These are phyloP conservation scores for Globodera rostochiensis DNA, from an alignment of 1,140 invertebrate genomes.

Conservation along the genomic window DNA sequence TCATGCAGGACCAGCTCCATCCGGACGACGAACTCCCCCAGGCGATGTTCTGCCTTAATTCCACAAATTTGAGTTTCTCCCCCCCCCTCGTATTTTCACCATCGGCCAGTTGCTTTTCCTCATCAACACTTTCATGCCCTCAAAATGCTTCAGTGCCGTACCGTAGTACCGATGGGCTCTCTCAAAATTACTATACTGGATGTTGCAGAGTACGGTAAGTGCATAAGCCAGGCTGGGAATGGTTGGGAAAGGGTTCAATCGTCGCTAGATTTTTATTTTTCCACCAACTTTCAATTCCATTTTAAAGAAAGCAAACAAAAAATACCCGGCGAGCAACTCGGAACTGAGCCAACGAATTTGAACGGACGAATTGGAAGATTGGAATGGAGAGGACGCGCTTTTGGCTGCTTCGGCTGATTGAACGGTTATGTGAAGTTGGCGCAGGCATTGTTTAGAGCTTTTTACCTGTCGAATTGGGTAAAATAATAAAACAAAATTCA, in stretches of 20 bases:
- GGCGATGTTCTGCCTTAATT: constrained; percentile 2
- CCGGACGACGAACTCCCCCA: constrained; percentile 30
- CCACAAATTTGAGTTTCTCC: neutral
- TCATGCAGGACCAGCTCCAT: constrained; percentile 48
- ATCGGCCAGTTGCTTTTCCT: constrained; percentile 42
- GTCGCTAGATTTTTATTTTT: neutral
- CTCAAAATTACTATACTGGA: constrained; percentile 48
- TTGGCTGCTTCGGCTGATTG: constrained; percentile 45
- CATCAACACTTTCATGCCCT: constrained; percentile 39
- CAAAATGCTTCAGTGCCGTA: constrained; percentile 49
- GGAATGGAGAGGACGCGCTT: constrained; percentile 21
- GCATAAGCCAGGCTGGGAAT: constrained; percentile 41
- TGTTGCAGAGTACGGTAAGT: constrained; percentile 47
- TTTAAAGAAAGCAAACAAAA: too few species aligned
- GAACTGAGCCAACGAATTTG: constrained; percentile 42
- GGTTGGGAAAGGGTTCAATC: neutral
- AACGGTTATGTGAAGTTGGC: constrained; percentile 50
- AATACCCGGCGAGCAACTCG: constrained; percentile 44
- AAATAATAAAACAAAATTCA: too few species aligned
- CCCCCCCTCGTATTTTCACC: constrained; percentile 7
- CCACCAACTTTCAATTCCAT: too few species aligned
- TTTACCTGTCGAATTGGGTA: constrained; percentile 40
- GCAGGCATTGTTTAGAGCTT: constrained; percentile 52
- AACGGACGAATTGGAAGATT: neutral
- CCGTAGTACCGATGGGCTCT: constrained; percentile 43